Evolutionary conservation across 1,140 invertebrate genomes (phyloP).

Genomic region (Musca domestica): DNA sequence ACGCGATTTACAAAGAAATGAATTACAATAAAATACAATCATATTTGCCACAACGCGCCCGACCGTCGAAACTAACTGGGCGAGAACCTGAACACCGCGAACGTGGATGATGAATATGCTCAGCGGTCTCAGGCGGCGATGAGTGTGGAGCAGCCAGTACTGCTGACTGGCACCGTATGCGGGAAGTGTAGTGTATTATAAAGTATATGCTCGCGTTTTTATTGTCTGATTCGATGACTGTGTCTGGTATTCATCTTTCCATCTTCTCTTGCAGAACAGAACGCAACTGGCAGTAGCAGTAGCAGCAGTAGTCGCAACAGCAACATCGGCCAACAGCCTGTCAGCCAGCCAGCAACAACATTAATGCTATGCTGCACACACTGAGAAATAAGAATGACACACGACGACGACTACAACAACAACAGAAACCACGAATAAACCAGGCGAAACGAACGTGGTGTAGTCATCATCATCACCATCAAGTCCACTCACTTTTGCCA

Average conservation of each 20-base stretch:
- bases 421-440: conserved; percentile 5
- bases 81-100: too few relatives aligned
- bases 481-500: too few relatives aligned
- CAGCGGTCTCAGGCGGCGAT: too few relatives aligned
- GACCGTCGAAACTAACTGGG: too few relatives aligned
- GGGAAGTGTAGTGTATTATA: conserved; percentile 1
- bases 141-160: too few relatives aligned
- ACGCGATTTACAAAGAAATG: conserved; percentile 8
- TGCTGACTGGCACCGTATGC: not conserved
- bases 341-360: conserved; percentile 26
- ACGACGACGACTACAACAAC: conserved; percentile 24
- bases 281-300: conserved; percentile 29
- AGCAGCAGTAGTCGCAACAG: conserved; percentile 25
- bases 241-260: conserved; percentile 17
- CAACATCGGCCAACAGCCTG: conserved; percentile 8
- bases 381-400: conserved; percentile 23
- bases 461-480: too few relatives aligned
- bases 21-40: not conserved
- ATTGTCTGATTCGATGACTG: conserved; percentile 12
- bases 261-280: conserved; percentile 18
- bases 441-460: too few relatives aligned
- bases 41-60: too few relatives aligned
- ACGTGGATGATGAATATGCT: too few relatives aligned
- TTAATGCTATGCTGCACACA: conserved; percentile 1
- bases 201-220: conserved; percentile 14